These are phyloP conservation scores for Eucidaris tribuloides DNA, from an alignment of 35 echinoderm and acorn worm genomes.

Conservation along the genomic window DNA sequence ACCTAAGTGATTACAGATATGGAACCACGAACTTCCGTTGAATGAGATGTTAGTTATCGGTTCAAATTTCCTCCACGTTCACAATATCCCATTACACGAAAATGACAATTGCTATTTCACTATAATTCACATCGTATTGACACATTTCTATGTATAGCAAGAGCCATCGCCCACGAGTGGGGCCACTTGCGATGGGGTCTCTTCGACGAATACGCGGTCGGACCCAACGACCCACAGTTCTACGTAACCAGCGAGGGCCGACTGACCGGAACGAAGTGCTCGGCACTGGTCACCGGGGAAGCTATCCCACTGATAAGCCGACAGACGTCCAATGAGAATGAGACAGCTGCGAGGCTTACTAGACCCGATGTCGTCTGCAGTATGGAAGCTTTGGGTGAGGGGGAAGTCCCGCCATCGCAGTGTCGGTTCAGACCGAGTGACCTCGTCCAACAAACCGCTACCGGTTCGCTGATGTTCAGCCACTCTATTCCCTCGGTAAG, in stretches of 20 bases:
- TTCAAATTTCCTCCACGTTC: too few relatives aligned
- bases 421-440: conserved; percentile 27
- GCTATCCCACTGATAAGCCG: not conserved
- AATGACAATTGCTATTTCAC: too few relatives aligned
- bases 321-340: not conserved
- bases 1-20: too few relatives aligned
- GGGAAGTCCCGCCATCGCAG: not conserved
- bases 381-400: not conserved
- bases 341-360: not conserved
- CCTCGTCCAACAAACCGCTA: not conserved
- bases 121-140: too few relatives aligned
- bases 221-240: conserved; percentile 39
- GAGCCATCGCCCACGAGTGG: conserved; percentile 57
- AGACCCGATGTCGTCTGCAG: not conserved
- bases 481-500: not conserved
- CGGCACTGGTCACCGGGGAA: conserved; percentile 12
- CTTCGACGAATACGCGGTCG: conserved; percentile 53
- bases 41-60: too few relatives aligned
- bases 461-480: conserved; percentile 34
- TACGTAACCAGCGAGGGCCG: conserved; percentile 19
- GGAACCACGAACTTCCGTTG: too few relatives aligned
- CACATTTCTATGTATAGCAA: too few relatives aligned
- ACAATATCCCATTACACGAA: too few relatives aligned
- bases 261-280: conserved; percentile 40
- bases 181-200: conserved; percentile 75